Evolutionary conservation across 2,888 invertebrate species (phyloP).

Genomic region (Zygothrica quintamaculata): DNA sequence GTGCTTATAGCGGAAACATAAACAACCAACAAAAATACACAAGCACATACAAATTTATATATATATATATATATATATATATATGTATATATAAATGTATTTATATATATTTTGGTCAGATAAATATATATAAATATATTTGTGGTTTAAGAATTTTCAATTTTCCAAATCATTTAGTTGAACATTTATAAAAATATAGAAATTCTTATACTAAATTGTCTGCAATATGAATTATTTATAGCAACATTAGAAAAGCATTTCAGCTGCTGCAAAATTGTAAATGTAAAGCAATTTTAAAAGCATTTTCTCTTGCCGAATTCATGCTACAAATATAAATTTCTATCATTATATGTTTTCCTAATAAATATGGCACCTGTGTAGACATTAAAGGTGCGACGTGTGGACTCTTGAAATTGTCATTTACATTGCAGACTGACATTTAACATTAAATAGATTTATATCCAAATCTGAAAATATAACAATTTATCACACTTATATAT

Average conservation of each 20-base stretch:
- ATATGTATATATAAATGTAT: constrained; percentile 6
- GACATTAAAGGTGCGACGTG: constrained; percentile 28
- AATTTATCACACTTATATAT: no score
- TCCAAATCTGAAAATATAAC: no score
- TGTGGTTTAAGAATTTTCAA: constrained; percentile 6
- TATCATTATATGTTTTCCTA: background rate
- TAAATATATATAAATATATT: background rate
- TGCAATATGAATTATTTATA: constrained; percentile 30
- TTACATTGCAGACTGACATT: no score
- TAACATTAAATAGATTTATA: no score
- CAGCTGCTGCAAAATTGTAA: constrained; percentile 3
- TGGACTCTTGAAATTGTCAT: constrained; percentile 10
- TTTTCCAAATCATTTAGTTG: constrained; percentile 39
- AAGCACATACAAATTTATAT: no score
- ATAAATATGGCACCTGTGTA: constrained; percentile 38
- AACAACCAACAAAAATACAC: constrained; percentile 34
- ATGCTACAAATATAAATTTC: constrained; percentile 14
- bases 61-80: constrained; percentile 7
- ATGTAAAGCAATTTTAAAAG: constrained; percentile 5
- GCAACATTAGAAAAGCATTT: constrained; percentile 25
- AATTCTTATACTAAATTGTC: constrained; percentile 38
- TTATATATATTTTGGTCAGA: constrained; percentile 2
- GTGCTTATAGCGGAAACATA: constrained; percentile 43
- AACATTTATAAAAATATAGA: constrained; percentile 21
- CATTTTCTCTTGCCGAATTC: constrained; percentile 17